Percentiles rank a stretch among this genome's conserved stretches.
These are phyloP conservation scores for Hyposmocoma kahamanoa DNA, from an alignment of 1,140 invertebrate species.

Conservation along the genomic window DNA sequence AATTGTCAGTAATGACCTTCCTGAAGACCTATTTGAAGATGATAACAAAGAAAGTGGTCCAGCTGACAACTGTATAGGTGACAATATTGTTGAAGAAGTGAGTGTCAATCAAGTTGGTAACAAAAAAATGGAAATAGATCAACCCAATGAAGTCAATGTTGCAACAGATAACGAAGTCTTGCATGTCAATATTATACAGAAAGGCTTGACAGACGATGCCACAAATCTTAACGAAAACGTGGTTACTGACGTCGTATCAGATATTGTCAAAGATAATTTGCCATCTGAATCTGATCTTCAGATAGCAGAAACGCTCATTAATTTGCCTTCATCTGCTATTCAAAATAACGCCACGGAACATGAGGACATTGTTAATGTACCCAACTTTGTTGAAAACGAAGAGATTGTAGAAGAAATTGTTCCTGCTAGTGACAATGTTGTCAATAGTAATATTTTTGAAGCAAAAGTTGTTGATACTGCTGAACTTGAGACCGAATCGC, in stretches of 20 bases:
- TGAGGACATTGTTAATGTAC: slow-evolving; percentile 18
- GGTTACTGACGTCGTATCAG: not conserved
- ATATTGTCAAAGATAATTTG: slow-evolving; percentile 27
- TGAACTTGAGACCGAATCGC: slow-evolving; percentile 11
- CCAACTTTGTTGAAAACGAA: slow-evolving; percentile 14
- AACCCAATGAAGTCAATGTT: slow-evolving; percentile 5
- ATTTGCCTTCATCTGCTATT: slow-evolving; percentile 56
- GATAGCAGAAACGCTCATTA: slow-evolving; percentile 65
- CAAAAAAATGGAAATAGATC: not conserved
- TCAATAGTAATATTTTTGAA: too few relatives aligned
- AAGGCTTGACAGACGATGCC: not conserved
- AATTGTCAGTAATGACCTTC: slow-evolving; percentile 54
- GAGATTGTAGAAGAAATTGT: slow-evolving; percentile 6
- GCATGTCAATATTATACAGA: not conserved
- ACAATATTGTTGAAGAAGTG: too few relatives aligned
- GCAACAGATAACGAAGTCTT: slow-evolving; percentile 4
- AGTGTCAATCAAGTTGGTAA: not conserved
- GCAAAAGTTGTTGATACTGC: not conserved
- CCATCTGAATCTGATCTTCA: slow-evolving; percentile 65
- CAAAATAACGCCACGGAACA: slow-evolving; percentile 35
- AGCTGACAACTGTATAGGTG: too few relatives aligned
- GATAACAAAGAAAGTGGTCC: slow-evolving; percentile 42
- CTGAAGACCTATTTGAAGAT: slow-evolving; percentile 66
- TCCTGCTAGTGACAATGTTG: not conserved
- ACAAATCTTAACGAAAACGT: not conserved